phyloP scores from a whole-genome alignment of 1,140 invertebrate species.

The Drosophila malerkotliana region DNA sequence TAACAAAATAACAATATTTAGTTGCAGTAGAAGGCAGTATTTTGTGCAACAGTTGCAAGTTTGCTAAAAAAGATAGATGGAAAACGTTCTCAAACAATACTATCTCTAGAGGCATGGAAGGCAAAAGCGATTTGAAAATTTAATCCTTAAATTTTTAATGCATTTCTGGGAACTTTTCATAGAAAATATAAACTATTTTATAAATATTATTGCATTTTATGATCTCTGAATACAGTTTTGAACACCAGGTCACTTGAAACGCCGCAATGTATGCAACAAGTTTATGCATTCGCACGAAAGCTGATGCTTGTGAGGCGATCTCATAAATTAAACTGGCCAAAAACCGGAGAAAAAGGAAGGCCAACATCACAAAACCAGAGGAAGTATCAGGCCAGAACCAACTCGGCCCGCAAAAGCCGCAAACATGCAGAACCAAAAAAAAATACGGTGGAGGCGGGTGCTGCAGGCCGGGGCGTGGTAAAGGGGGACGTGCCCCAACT shows the following conservation, averaged over 20 bases:
- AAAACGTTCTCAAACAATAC: not conserved
- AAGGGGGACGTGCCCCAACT: conserved; percentile 41
- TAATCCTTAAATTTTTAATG: not conserved
- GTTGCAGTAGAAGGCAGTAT: conserved; percentile 42
- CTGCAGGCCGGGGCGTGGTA: not conserved
- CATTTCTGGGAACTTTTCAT: not conserved
- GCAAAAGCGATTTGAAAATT: not conserved
- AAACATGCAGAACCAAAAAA: conserved; percentile 51
- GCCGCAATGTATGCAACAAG: conserved; percentile 60
- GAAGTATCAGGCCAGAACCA: conserved; percentile 25
- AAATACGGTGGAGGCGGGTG: conserved; percentile 5
- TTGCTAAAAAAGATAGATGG: not conserved
- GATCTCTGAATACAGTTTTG: not conserved
- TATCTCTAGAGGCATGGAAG: not conserved
- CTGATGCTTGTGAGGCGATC: conserved; percentile 45
- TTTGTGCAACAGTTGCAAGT: conserved; percentile 59
- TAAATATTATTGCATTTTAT: not conserved
- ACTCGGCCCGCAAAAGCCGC: conserved; percentile 57
- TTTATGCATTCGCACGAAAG: conserved; percentile 72
- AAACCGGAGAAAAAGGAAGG: not conserved
- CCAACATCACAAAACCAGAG: conserved; percentile 26
- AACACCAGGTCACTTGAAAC: conserved; percentile 11
- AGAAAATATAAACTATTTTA: not conserved
- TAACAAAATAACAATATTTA: conserved; percentile 43
- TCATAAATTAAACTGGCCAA: conserved; percentile 67